phyloP scores from a whole-genome alignment of 2,113 vertebrate species.

The Pandion haliaetus region DNA sequence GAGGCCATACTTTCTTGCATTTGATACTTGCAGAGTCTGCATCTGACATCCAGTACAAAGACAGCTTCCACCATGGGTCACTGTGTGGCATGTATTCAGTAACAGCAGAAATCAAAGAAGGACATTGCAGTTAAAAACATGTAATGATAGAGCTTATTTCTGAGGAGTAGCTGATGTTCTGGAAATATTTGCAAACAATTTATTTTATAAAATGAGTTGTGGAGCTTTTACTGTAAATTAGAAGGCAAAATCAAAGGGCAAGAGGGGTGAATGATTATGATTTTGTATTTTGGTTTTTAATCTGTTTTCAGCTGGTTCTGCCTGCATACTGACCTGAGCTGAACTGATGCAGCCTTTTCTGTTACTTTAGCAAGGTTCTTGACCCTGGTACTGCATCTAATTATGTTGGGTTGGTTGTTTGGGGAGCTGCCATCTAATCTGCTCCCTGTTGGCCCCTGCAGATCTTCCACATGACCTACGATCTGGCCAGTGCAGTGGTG shows the following conservation, averaged over 20 bases:
- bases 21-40: not conserved
- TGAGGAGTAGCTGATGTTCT: not conserved
- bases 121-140: not conserved
- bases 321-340: not conserved
- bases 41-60: not conserved
- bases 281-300: not conserved
- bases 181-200: not conserved
- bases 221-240: not conserved
- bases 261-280: not conserved
- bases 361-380: not conserved
- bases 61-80: not conserved
- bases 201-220: not conserved
- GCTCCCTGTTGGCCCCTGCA: constrained; percentile 48
- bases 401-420: not conserved
- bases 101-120: not conserved
- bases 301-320: not conserved
- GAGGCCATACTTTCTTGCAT: not conserved
- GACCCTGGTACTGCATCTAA: not conserved
- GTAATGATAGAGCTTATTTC: not conserved
- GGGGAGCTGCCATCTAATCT: not conserved
- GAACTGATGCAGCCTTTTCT: not conserved
- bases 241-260: not conserved
- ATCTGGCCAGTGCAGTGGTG: constrained; percentile 95
- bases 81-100: not conserved
- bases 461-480: constrained; percentile 99